These are phyloP conservation scores for Crocodylus rhombifer DNA, from an alignment of 2,797 vertebrate genomes.

Conservation along the genomic window DNA sequence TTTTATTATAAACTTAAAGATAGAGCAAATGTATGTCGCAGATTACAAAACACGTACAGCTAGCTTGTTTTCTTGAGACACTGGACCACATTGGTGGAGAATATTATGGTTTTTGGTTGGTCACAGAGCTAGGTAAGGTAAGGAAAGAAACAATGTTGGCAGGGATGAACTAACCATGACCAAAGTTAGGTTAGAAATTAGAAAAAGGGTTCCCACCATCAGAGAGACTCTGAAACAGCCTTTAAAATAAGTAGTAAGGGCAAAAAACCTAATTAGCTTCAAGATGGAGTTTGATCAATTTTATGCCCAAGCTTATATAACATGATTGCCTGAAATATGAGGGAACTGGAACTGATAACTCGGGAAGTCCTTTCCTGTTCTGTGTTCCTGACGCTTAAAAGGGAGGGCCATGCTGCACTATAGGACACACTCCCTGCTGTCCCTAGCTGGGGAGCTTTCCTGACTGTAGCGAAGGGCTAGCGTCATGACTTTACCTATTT, in stretches of 20 bases:
- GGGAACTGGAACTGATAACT: not conserved
- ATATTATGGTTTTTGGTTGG: not conserved
- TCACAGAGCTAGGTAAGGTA: not conserved
- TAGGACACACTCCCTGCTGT: not conserved
- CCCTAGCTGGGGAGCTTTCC: not conserved
- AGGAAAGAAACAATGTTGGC: not conserved
- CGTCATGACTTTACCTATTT: not conserved
- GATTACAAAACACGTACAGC: not conserved
- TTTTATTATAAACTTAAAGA: not conserved
- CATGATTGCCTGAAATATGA: not conserved
- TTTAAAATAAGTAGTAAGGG: not conserved
- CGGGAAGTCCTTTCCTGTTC: too few species aligned
- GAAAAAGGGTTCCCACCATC: not conserved
- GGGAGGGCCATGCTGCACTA: not conserved
- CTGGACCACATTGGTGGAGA: not conserved
- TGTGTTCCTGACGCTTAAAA: not conserved
- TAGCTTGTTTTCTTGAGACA: not conserved
- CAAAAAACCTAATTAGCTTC: not conserved
- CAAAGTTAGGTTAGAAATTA: fast-evolving
- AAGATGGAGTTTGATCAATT: not conserved
- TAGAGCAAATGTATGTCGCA: not conserved
- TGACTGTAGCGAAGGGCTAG: not conserved
- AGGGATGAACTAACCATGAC: not conserved
- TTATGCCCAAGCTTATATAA: not conserved
- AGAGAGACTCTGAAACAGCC: not conserved